Base-by-base conservation (phyloP, 2,113 vertebrate genomes). In the Passerina amoena region DNA sequence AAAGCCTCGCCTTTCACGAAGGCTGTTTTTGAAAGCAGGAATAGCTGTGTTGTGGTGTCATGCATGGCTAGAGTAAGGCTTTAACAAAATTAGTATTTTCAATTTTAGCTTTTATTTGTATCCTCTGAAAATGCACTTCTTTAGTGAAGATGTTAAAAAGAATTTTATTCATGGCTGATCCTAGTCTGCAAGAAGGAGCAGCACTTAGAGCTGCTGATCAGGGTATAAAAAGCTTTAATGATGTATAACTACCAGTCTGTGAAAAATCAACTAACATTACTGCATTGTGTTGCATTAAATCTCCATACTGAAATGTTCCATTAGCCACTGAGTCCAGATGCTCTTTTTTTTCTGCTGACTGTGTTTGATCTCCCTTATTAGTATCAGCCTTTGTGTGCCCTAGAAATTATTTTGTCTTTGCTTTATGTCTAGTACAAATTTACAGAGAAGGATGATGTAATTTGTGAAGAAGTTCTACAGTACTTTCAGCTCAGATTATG, bases 361-460 rank as follows among this genome's bases (percentile, higher is more conserved):
- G 59, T 85, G 50, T 85, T 92, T 94, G 66, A 80, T 80, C n/a
- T 89, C 48, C 30, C 25, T 68, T 37, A 37, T 68, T 68, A 68
- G 21, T 50, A 70, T 69, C 86, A 91, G 53, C 50, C 19, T 79
- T 48, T 9, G 13, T 87, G 45, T 91, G 44, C 65, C 61, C 61
- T 82, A 88, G 63, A 82, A 95, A 79, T 90, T 54, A 53, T 82
- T 91, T 91, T 87, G 54, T 84, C 57, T 94, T 94, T 92, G 44
- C 24, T 90, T 89, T 91, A 48, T 51, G 12, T 70, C 33, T 70
- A 66, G 42, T 40, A 65, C 50, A 82, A 76, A 91, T 82, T 85
- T 85, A 76, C 75, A 80, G 37, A 69, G 38, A 69, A 14, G 31
- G 10, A 72, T 87, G 48, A 79, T 47, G 30, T 27, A 38, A 92